Conservation (phyloP, 2,113 vertebrate genomes). For the Urocolius indicus region DNA sequence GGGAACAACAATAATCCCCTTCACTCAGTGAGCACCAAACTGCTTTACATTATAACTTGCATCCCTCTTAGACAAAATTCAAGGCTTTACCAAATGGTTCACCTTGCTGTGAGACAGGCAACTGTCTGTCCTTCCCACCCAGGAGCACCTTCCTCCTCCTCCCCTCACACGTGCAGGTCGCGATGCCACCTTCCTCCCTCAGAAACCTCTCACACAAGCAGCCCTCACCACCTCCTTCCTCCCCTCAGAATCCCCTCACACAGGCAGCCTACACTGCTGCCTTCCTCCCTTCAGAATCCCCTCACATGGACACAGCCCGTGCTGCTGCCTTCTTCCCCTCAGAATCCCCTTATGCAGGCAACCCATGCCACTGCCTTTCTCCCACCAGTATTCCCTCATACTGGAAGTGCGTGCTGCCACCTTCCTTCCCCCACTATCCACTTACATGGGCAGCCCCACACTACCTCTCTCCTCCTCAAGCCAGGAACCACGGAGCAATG, state of each 20-base stretch:
- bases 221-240: too few relatives aligned
- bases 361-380: too few relatives aligned
- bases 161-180: rapidly evolving
- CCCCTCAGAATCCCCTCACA: neutral
- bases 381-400: too few relatives aligned
- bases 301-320: too few relatives aligned
- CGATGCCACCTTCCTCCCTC: too few relatives aligned
- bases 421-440: neutral
- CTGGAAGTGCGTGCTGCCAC: too few relatives aligned
- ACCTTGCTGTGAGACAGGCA: rapidly evolving
- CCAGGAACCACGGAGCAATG: rapidly evolving
- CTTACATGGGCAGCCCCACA: neutral
- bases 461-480: neutral
- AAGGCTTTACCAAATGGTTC: neutral
- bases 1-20: neutral
- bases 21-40: neutral
- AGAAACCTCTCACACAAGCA: neutral
- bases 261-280: too few relatives aligned
- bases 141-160: neutral
- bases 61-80: neutral
- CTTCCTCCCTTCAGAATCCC: too few relatives aligned
- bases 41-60: neutral
- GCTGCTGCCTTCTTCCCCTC: too few relatives aligned
- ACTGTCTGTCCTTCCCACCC: rapidly evolving
- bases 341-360: too few relatives aligned